phyloP scores from a whole-genome alignment of 92 coral and sea anemone genomes.

The Bergia puertoricense region DNA sequence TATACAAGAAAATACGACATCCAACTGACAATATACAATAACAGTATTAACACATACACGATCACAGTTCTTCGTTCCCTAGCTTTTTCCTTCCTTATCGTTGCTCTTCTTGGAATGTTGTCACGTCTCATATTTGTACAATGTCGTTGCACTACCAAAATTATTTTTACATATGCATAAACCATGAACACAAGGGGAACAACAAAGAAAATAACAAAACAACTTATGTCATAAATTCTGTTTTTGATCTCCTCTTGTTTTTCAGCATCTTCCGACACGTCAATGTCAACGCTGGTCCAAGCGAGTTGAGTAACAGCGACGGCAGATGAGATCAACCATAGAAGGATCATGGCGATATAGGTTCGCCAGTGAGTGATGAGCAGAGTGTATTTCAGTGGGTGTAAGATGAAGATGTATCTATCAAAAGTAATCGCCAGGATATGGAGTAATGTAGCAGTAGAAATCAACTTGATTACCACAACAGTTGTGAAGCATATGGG shows the following conservation, averaged over 20 bases:
- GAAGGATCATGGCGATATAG: conserved; percentile 16
- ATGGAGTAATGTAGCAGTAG: conserved; percentile 26
- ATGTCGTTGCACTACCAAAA: conserved; percentile 15
- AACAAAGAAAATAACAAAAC: conserved; percentile 1
- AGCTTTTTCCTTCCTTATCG: background rate
- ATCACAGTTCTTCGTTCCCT: conserved; percentile 15
- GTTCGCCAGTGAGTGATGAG: background rate
- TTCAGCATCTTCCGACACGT: conserved; percentile 13
- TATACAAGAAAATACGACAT: conserved; percentile 20
- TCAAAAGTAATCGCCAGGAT: conserved; percentile 27
- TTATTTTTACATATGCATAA: conserved; percentile 27
- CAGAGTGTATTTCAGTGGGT: conserved; percentile 11
- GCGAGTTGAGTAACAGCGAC: conserved; percentile 22
- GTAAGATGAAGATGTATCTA: conserved; percentile 17
- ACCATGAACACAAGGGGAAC: conserved; percentile 27
- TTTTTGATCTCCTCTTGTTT: conserved; percentile 26
- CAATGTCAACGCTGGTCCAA: conserved; percentile 20
- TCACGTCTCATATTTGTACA: conserved; percentile 1
- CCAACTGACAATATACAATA: conserved; percentile 5
- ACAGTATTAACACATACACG: conserved; percentile 20
- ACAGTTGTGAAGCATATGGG: conserved; percentile 8
- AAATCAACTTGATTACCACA: conserved; percentile 21
- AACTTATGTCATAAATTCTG: conserved; percentile 20
- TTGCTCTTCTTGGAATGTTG: background rate
- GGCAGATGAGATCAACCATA: background rate